Base-by-base conservation (phyloP, 2,888 invertebrate genomes). In the Phaedon cochleariae region DNA sequence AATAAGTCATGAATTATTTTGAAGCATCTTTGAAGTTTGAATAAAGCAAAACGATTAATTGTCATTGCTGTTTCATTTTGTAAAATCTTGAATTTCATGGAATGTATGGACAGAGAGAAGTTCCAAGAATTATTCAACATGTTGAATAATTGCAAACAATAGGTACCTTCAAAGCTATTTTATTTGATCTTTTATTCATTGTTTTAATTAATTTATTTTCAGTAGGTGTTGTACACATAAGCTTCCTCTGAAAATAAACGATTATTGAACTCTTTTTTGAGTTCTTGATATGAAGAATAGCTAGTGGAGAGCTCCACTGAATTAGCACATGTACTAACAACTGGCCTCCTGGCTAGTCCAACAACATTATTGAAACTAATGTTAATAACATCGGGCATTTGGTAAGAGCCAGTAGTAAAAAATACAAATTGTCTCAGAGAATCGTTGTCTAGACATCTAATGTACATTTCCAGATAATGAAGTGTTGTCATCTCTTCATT, bases 381-480 rank as follows among this genome's bases (percentile, higher is more conserved):
- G 1, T 10, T n/a, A 21, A 55, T 55, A 6, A 10, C n/a, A 20
- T 55, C 55, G 15, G 55, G 55, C 55, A 55, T 55, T 41, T 55
- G 55, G 15, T 55, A 55, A 20, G 55, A 55, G 1, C 21, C 55
- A 21, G 55, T 55, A 9, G 21, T 12, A 9, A 49, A 21, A 20
- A 55, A 34, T 22, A 55, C 6, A 55, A 55, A 55, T 55, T 55
- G 20, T 7, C 41, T 2, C 10, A 49, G n/a, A 6, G 45, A 45
- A 45, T 22, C 34, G 21, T 55, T 15, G 12, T 41, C 37, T 21
- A 55, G 15, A 15, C 45, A 55, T 12, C 55, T 41, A 1, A 55
- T 55, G 37, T 55, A 55, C 55, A 55, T 55, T 21, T 55, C 46
- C 17, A 58, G 29, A 29, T 45, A 46, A 58, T 58, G 46, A 10